A percentile compares a stretch with the other conserved stretches of the same genome.
phyloP scores from a whole-genome alignment of 2,113 vertebrate genomes.

The Rissa tridactyla region DNA sequence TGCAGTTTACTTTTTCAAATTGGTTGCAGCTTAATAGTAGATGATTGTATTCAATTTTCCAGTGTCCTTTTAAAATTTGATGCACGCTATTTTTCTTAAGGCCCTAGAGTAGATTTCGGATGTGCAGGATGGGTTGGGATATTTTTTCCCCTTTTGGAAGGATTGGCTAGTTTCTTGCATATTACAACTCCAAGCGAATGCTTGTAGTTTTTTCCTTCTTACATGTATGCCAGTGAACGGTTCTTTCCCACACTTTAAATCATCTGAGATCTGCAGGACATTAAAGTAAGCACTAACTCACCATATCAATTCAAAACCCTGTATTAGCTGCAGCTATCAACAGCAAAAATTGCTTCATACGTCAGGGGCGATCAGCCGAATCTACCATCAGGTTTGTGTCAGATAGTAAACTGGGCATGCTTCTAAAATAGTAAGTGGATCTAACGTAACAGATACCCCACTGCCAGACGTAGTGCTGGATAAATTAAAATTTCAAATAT shows the following conservation, averaged over 20 bases:
- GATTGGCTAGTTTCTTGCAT: constrained; percentile 5
- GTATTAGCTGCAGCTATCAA: not conserved
- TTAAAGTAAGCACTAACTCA: not conserved
- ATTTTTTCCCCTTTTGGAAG: constrained; percentile 36
- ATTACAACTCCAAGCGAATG: constrained; percentile 13
- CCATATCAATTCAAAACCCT: not conserved
- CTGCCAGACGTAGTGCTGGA: not conserved
- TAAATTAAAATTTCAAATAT: not conserved
- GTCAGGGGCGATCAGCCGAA: not conserved
- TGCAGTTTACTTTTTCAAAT: constrained; percentile 37
- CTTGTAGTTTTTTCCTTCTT: constrained; percentile 10
- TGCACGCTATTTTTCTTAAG: not conserved
- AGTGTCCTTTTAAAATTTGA: constrained; percentile 33
- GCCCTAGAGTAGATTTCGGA: not conserved
- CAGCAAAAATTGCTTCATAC: not conserved
- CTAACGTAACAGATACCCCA: not conserved
- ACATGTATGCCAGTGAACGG: not conserved
- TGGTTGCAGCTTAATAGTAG: not conserved
- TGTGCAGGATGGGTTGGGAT: not conserved
- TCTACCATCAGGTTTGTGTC: not conserved
- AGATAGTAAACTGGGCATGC: not conserved
- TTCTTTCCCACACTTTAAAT: constrained; percentile 44
- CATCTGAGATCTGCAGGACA: not conserved
- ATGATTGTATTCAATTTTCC: not conserved
- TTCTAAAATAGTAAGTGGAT: not conserved